Conservation (phyloP, 2,888 invertebrate genomes). For the Hololepta plana region DNA sequence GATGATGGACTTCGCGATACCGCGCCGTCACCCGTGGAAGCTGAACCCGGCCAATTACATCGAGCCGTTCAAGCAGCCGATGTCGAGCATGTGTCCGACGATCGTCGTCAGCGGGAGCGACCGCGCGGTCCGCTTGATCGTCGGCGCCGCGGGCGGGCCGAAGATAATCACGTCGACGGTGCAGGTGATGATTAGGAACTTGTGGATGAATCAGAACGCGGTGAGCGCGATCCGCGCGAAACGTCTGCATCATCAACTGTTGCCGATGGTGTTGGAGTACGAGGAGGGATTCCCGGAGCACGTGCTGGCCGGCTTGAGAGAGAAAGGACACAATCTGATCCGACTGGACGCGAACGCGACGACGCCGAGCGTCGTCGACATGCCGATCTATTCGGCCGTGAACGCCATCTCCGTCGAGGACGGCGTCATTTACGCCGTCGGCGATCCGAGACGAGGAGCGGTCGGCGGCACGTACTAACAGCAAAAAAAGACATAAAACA, state of each 20-base stretch:
- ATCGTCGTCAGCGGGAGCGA: conserved; percentile 41
- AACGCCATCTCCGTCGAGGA: conserved; percentile 10
- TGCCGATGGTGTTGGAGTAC: conserved; percentile 52
- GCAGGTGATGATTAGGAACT: conserved; percentile 42
- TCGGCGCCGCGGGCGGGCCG: conserved; percentile 76
- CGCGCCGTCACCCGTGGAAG: conserved; percentile 40
- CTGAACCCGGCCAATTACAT: conserved; percentile 68
- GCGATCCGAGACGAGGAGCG: conserved; percentile 10
- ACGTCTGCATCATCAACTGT: conserved; percentile 75
- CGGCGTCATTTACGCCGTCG: conserved; percentile 10
- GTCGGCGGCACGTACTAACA: conserved; percentile 9
- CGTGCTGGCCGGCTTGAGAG: conserved; percentile 8
- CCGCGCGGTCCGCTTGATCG: conserved; percentile 36
- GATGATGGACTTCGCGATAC: conserved; percentile 72
- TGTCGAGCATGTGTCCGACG: conserved; percentile 76
- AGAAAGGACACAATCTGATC: conserved; percentile 9
- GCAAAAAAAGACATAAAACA: conserved; percentile 1
- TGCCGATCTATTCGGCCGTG: conserved; percentile 11
- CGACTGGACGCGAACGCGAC: conserved; percentile 5
- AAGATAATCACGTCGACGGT: conserved; percentile 67
- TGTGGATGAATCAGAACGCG: conserved; percentile 42
- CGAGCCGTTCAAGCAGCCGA: conserved; percentile 56
- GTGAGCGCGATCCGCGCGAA: conserved; percentile 47
- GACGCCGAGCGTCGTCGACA: conserved; percentile 5
- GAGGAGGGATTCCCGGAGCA: conserved; percentile 36